phyloP scores from a whole-genome alignment of 1,140 invertebrate genomes.

The Ceratosolen fusciceps region DNA sequence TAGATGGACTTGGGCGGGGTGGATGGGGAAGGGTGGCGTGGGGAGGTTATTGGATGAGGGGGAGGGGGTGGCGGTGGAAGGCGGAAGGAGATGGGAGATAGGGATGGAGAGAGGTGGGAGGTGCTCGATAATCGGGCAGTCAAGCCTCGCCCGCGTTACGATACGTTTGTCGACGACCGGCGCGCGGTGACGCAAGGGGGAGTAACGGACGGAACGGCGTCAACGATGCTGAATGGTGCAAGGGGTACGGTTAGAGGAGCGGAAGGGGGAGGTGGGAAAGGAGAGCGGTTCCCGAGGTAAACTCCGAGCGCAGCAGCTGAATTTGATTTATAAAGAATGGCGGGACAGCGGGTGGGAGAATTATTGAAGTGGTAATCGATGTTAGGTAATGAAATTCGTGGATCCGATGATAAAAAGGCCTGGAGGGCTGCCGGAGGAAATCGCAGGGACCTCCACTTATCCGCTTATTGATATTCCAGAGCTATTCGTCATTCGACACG shows the following conservation, averaged over 20 bases:
- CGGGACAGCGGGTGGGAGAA: background rate
- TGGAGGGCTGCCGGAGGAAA: background rate
- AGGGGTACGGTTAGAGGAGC: background rate
- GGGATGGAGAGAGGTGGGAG: too few relatives aligned
- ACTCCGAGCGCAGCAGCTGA: background rate
- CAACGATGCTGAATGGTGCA: too few relatives aligned
- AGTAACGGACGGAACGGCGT: background rate
- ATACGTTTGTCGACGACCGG: background rate
- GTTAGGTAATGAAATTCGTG: constrained; percentile 6
- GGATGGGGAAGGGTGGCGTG: too few relatives aligned
- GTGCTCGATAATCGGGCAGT: background rate
- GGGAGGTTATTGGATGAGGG: too few relatives aligned
- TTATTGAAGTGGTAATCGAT: background rate
- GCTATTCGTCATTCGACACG: constrained; percentile 50
- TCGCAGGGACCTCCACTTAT: constrained; percentile 37
- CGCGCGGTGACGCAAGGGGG: too few relatives aligned
- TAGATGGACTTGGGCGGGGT: too few relatives aligned
- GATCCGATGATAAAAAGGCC: constrained; percentile 20
- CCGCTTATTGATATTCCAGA: constrained; percentile 48
- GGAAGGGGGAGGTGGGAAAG: background rate
- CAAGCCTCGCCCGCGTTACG: background rate
- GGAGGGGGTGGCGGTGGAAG: too few relatives aligned
- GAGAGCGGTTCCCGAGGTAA: background rate
- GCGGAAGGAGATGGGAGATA: too few relatives aligned
- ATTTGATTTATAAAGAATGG: background rate